phyloP scores from a whole-genome alignment of 2,113 vertebrate species.

The Pteruthius melanotis region DNA sequence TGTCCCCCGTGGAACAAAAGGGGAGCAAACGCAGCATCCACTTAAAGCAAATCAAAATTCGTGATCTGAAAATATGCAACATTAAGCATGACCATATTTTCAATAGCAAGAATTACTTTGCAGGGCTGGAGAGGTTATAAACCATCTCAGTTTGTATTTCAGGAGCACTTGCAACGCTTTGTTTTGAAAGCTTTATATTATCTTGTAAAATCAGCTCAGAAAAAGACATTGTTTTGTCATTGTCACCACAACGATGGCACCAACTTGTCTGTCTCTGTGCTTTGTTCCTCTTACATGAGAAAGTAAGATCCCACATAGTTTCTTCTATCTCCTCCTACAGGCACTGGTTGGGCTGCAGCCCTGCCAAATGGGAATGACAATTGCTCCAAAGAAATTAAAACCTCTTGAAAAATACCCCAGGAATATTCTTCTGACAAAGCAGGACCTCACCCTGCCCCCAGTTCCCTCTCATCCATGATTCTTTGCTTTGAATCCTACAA shows the following conservation, averaged over 20 bases:
- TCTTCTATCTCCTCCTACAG: not conserved
- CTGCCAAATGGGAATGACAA: not conserved
- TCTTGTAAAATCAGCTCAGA: not conserved
- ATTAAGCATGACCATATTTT: not conserved
- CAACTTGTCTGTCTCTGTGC: not conserved
- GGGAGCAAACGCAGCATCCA: not conserved
- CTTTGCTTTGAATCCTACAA: not conserved
- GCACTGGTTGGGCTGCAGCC: not conserved
- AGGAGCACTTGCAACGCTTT: not conserved
- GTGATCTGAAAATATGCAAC: not conserved
- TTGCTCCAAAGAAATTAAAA: not conserved
- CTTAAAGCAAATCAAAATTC: not conserved
- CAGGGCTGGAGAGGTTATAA: not conserved
- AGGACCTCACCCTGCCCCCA: not conserved
- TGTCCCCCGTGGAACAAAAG: not conserved
- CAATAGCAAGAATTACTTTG: not conserved
- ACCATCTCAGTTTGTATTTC: not conserved
- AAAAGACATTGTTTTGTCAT: not conserved
- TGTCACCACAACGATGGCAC: not conserved
- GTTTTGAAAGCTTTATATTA: not conserved
- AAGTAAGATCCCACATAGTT: not conserved
- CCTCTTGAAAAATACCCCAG: not conserved
- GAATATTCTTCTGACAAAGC: not conserved
- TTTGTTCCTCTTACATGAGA: not conserved
- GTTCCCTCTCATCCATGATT: not conserved